Conservation (phyloP, 92 coral and sea anemone species). For the Hydrozoanthus gracilis region DNA sequence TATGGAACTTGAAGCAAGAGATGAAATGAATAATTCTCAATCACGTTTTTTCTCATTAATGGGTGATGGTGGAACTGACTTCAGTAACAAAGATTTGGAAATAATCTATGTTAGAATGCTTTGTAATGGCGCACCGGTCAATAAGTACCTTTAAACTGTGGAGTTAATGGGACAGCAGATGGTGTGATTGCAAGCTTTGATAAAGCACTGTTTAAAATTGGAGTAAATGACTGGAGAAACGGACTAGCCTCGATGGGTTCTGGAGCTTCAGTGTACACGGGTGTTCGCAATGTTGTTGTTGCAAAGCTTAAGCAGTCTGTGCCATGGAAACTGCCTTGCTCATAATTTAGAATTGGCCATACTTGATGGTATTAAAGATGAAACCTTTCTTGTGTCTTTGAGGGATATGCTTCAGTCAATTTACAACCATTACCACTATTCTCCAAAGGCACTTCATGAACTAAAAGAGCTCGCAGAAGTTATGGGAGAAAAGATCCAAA, state of each 20-base stretch:
- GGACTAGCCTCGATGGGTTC: constrained; percentile 15
- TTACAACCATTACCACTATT: constrained; percentile 51
- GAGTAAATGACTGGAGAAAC: constrained; percentile 5
- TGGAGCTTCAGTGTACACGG: constrained; percentile 1
- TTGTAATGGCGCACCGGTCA: neutral
- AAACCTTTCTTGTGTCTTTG: neutral
- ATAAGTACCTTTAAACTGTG: neutral
- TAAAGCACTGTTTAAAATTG: neutral
- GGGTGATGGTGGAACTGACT: constrained; percentile 12
- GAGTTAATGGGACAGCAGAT: constrained; percentile 6
- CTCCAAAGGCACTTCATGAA: constrained; percentile 47
- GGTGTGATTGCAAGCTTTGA: constrained; percentile 16
- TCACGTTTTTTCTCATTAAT: neutral
- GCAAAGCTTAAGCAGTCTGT: neutral
- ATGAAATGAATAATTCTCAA: neutral
- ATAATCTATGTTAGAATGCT: constrained; percentile 19
- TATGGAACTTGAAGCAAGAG: neutral
- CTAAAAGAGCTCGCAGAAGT: constrained; percentile 50
- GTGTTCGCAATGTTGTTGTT: constrained; percentile 13
- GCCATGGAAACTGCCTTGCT: constrained; percentile 10
- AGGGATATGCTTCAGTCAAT: constrained; percentile 32
- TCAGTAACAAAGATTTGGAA: constrained; percentile 14
- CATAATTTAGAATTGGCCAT: constrained; percentile 3
- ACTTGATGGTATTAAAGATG: neutral
- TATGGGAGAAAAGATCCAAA: constrained; percentile 34